Percentiles rank a stretch among this genome's conserved stretches.
Conservation (phyloP, 2,797 vertebrate species). For the Rhincodon typus region DNA sequence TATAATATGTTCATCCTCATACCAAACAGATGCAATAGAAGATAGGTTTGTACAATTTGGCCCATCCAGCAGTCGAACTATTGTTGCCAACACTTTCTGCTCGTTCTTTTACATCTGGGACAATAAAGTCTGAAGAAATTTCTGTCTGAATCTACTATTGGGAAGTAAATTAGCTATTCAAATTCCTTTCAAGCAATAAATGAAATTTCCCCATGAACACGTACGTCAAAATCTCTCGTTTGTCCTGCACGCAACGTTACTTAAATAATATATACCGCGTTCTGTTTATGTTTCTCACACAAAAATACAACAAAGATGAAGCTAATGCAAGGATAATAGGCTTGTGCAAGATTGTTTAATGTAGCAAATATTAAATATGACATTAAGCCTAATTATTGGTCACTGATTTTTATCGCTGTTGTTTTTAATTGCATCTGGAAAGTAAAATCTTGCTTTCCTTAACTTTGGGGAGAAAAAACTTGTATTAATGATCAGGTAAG, state of each 20-base stretch:
- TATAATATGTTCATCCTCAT: background rate
- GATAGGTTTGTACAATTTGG: background rate
- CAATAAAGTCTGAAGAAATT: background rate
- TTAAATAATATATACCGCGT: no score
- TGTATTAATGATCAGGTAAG: background rate
- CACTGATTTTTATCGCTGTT: background rate
- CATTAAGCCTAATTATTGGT: background rate
- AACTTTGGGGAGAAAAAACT: background rate
- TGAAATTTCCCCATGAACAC: background rate
- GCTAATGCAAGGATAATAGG: background rate
- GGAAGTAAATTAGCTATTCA: background rate
- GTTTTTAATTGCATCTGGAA: background rate
- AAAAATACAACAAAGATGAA: background rate
- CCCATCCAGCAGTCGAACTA: background rate
- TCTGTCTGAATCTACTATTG: background rate
- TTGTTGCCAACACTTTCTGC: background rate
- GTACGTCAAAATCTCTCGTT: background rate
- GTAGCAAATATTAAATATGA: background rate
- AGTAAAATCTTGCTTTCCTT: background rate
- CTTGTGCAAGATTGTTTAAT: background rate
- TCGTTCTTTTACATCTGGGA: background rate
- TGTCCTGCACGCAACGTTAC: no score
- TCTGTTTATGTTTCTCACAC: background rate
- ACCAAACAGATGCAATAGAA: background rate
- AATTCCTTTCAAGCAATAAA: background rate